Percentiles rank a stretch among this genome's conserved stretches.
phyloP scores from a whole-genome alignment of 2,113 vertebrate genomes.

The Enhydra lutris region DNA sequence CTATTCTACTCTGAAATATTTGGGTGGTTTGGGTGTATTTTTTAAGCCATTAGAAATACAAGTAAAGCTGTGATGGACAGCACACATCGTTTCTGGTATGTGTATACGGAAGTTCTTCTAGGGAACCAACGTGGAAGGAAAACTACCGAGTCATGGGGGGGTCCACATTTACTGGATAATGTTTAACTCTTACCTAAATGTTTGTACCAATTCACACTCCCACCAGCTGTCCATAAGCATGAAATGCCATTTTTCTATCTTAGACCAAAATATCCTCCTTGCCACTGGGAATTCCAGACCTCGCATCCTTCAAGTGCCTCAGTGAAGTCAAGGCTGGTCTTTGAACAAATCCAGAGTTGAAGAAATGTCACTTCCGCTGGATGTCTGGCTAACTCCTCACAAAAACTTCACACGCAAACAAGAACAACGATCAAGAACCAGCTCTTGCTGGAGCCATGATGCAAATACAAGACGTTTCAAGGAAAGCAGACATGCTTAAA shows the following conservation, averaged over 20 bases:
- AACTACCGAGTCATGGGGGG: not conserved
- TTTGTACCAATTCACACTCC: not conserved
- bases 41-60: not conserved
- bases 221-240: not conserved
- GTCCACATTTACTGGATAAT: not conserved
- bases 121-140: not conserved
- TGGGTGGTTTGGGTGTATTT: not conserved
- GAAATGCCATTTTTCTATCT: constrained; percentile 42
- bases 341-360: not conserved
- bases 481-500: not conserved
- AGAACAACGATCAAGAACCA: not conserved
- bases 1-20: not conserved
- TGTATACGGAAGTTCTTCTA: not conserved
- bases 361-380: not conserved
- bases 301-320: constrained; percentile 33
- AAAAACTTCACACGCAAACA: not conserved
- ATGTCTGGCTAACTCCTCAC: constrained; percentile 9
- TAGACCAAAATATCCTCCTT: constrained; percentile 37
- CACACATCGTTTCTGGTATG: not conserved
- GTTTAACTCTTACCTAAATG: not conserved
- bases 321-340: constrained; percentile 2
- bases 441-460: not conserved
- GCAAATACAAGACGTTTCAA: not conserved
- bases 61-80: not conserved
- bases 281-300: constrained; percentile 11